These are phyloP conservation scores for Heptranchias perlo DNA, from an alignment of 2,113 vertebrate genomes.

Conservation along the genomic window DNA sequence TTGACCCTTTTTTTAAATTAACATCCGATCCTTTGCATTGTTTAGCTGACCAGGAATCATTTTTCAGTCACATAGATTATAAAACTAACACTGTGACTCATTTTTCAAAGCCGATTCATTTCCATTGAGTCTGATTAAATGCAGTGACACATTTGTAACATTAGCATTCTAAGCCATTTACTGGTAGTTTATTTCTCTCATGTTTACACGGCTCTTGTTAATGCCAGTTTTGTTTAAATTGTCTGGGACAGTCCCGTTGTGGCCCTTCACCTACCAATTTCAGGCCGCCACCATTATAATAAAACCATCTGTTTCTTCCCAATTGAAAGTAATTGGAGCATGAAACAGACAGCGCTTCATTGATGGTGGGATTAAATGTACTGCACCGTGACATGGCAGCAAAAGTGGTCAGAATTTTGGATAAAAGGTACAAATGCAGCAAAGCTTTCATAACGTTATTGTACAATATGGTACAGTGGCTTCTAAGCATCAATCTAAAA, in stretches of 20 bases:
- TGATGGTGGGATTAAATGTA: constrained; percentile 6
- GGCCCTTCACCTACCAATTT: background rate
- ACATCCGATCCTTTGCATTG: background rate
- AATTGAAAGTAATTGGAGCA: constrained; percentile 29
- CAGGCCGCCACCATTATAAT: constrained; percentile 3
- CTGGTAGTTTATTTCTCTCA: background rate
- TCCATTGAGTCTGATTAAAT: background rate
- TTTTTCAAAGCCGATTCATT: background rate
- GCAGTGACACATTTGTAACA: background rate
- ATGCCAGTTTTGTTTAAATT: background rate
- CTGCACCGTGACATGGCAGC: background rate
- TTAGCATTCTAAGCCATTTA: background rate
- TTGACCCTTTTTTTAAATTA: background rate
- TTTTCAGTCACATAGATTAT: background rate
- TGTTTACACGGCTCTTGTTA: background rate
- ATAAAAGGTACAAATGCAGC: background rate
- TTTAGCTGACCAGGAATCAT: background rate
- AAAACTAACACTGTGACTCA: background rate
- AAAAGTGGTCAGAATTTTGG: background rate
- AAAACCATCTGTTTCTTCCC: constrained; percentile 23
- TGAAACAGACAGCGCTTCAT: background rate
- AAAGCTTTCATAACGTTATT: background rate
- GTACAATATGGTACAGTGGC: no score
- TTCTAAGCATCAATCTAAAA: background rate
- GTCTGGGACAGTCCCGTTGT: background rate